Percentiles rank a stretch among this genome's conserved stretches.
phyloP scores from a whole-genome alignment of 2,888 invertebrate genomes.

The Steromphala cineraria region DNA sequence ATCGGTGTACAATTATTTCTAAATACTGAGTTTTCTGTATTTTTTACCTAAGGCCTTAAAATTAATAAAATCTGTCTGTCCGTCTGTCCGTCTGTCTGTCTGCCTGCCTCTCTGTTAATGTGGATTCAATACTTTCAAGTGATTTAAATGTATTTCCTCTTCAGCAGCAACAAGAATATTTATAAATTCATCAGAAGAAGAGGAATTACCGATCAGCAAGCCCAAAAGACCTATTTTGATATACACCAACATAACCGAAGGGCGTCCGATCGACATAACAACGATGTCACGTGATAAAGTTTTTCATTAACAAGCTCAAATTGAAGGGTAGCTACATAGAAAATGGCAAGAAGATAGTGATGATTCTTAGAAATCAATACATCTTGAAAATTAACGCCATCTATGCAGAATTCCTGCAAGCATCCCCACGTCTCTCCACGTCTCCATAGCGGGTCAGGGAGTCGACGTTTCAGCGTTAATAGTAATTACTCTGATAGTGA shows the following conservation, averaged over 20 bases:
- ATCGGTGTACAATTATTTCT: too few species aligned
- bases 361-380: neutral
- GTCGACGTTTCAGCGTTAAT: neutral
- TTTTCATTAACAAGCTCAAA: neutral
- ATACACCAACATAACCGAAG: neutral
- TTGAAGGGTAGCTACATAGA: neutral
- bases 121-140: too few species aligned
- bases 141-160: too few species aligned
- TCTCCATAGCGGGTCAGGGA: neutral
- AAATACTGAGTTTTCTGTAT: too few species aligned
- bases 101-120: too few species aligned
- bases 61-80: too few species aligned
- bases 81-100: too few species aligned
- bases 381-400: neutral
- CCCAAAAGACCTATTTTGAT: too few species aligned
- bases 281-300: neutral
- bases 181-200: too few species aligned
- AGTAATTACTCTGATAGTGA: neutral
- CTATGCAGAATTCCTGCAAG: neutral
- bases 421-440: neutral
- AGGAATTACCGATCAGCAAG: too few species aligned
- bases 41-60: too few species aligned
- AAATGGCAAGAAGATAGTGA: neutral
- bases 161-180: too few species aligned
- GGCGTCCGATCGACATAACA: neutral